Base-by-base conservation (phyloP, 2,888 invertebrate species). In the Ectemnius continuus region DNA sequence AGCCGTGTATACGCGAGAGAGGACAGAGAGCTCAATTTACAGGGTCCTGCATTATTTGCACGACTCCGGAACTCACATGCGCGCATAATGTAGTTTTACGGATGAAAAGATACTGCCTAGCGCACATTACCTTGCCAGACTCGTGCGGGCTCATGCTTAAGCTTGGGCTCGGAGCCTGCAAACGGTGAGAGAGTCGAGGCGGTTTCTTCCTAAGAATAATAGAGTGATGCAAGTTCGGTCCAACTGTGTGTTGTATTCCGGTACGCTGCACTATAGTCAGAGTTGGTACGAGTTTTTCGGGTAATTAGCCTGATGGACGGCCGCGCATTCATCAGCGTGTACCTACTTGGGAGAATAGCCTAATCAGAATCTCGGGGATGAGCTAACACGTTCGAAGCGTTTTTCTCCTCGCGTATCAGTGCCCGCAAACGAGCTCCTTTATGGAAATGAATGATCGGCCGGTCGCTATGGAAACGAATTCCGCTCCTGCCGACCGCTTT, bases 241-340 rank as follows among this genome's bases (percentile, higher is more conserved):
- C 52, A n/a, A 18, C 58, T 58, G 20, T 13, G 58, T 13, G 58
- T 58, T 58, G 14, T 58, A 58, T 6, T 58, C 16, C n/a, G 16
- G 16, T 4, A 5, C 52, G 52, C 23, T 69, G 26, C 36, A 2
- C 14, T 13, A 36, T 14, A 8, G 20, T 20, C 8, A 6, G 11
- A 36, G 36, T 36, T 36, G 6, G 36, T 36, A 36, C 36, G 36
- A 36, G 36, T 61, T 46, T 59, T 56, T 11, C 52, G 23, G n/a
- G 57, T 56, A 61, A 75, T 75, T 67, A 68, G 57, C 45, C 23
- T 52, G 68, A 75, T 61, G 64, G 48, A 61, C 13, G 46, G n/a
- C 46, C 28, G 16, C 52, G 45, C 26, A 57, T 57, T 67, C 73
- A 61, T 67, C 67, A 63, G 18, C 47, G 5, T 4, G 14, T 16